Conservation (phyloP, 2,113 vertebrate species). For the Syngnathus typhle region DNA sequence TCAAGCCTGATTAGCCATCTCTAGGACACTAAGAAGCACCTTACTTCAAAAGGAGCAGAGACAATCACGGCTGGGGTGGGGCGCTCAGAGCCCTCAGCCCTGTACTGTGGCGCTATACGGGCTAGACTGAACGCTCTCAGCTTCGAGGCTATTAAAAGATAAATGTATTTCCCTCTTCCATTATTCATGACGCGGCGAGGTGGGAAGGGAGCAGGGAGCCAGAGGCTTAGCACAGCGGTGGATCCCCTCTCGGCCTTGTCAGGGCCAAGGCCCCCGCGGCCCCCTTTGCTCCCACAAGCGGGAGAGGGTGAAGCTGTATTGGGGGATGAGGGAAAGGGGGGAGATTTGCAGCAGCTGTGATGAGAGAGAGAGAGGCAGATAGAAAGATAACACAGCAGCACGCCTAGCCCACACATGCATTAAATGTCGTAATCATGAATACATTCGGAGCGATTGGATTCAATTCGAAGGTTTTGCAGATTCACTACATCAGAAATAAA, state of each 20-base stretch:
- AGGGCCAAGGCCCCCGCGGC: constrained; percentile 53
- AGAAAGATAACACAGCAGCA: constrained; percentile 49
- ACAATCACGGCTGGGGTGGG: constrained; percentile 62
- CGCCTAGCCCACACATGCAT: constrained; percentile 33
- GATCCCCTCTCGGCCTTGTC: constrained; percentile 62
- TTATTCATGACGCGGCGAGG: constrained; percentile 73
- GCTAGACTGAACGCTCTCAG: constrained; percentile 60
- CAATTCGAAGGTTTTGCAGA: not conserved
- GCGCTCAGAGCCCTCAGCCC: constrained; percentile 50
- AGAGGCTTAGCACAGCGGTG: constrained; percentile 72
- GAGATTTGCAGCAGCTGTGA: constrained; percentile 54
- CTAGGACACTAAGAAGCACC: constrained; percentile 75
- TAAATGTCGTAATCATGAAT: constrained; percentile 9
- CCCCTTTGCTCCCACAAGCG: constrained; percentile 55
- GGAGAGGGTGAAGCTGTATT: constrained; percentile 34
- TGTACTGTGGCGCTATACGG: constrained; percentile 44
- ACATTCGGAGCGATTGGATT: not conserved
- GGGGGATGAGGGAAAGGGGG: constrained; percentile 16
- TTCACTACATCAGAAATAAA: not conserved
- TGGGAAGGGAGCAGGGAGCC: constrained; percentile 61
- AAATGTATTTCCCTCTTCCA: constrained; percentile 77
- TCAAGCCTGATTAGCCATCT: constrained; percentile 76
- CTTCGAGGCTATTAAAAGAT: constrained; percentile 74
- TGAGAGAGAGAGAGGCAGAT: constrained; percentile 36
- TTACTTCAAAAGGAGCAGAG: constrained; percentile 71